Percentiles rank a stretch among this genome's conserved stretches.
phyloP scores from a whole-genome alignment of 1,140 invertebrate genomes.

The Doryteuthis pealeii region DNA sequence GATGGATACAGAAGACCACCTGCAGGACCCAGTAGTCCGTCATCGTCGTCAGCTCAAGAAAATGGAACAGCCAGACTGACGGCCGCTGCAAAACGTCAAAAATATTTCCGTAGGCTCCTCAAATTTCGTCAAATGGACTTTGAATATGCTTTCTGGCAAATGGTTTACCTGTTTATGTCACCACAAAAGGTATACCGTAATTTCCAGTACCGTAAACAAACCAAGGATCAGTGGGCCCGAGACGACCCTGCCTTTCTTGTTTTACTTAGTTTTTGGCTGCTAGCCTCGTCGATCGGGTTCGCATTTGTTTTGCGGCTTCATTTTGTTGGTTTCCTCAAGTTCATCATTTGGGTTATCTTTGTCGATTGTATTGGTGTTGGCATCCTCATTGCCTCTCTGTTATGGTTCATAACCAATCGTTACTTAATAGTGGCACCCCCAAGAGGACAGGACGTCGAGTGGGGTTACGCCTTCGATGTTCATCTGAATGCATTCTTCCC shows the following conservation, averaged over 20 bases:
- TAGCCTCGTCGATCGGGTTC: constrained; percentile 88
- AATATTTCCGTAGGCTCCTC: constrained; percentile 86
- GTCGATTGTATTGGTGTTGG: constrained; percentile 92
- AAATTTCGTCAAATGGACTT: constrained; percentile 99
- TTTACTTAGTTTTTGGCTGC: constrained; percentile 82
- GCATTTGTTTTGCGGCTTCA: constrained; percentile 77
- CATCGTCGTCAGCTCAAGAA: not conserved
- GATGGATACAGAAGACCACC: not conserved
- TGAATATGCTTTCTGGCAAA: constrained; percentile 99
- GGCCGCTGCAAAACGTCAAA: constrained; percentile 88
- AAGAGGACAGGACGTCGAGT: constrained; percentile 85
- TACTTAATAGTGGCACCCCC: constrained; percentile 69
- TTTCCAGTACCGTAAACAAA: constrained; percentile 68
- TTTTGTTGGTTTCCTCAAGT: constrained; percentile 78
- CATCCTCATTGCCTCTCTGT: constrained; percentile 81
- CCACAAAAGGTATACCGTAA: constrained; percentile 87
- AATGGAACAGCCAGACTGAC: constrained; percentile 34
- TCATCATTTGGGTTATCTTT: constrained; percentile 90
- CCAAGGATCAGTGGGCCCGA: constrained; percentile 97
- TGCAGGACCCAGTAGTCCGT: not conserved
- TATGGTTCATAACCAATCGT: constrained; percentile 89
- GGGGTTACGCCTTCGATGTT: constrained; percentile 98
- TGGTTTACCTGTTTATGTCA: constrained; percentile 91
- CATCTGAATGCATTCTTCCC: constrained; percentile 99
- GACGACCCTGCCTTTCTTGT: constrained; percentile 99